These are phyloP conservation scores for Glossophaga mutica DNA, from an alignment of 2,797 vertebrate genomes.

Conservation along the genomic window DNA sequence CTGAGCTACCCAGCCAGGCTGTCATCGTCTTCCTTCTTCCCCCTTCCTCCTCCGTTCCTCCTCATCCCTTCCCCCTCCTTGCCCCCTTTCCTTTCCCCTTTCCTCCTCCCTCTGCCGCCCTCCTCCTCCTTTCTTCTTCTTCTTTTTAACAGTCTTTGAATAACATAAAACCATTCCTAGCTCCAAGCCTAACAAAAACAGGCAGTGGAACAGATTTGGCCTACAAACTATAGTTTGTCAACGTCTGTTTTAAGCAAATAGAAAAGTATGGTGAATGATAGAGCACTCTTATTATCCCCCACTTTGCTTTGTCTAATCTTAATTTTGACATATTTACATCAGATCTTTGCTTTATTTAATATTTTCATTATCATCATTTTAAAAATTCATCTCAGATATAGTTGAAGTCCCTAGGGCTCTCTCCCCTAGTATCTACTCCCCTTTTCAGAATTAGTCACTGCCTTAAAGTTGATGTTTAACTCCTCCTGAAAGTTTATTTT, in stretches of 20 bases:
- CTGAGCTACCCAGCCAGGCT: neutral
- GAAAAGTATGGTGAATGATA: neutral
- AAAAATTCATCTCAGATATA: neutral
- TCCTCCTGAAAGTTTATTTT: neutral
- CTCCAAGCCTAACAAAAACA: neutral
- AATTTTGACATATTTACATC: conserved; percentile 16
- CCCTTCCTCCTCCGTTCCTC: too few species aligned
- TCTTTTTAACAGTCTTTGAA: neutral
- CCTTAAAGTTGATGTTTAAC: neutral
- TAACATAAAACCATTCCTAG: conserved; percentile 15
- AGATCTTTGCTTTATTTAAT: neutral
- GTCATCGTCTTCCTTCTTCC: neutral
- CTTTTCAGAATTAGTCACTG: conserved; percentile 31
- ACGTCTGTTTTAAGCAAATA: neutral
- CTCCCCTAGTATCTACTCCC: neutral
- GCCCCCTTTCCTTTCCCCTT: too few species aligned
- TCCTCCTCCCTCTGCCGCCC: too few species aligned
- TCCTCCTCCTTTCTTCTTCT: too few species aligned
- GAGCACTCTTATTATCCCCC: neutral
- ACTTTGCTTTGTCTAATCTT: neutral
- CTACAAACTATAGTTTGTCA: neutral
- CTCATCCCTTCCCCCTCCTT: too few species aligned
- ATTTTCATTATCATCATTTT: neutral
- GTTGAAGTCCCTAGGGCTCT: neutral
- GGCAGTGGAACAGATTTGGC: neutral